phyloP scores from a whole-genome alignment of 2,888 invertebrate species.

The Eristalis intricaria region DNA sequence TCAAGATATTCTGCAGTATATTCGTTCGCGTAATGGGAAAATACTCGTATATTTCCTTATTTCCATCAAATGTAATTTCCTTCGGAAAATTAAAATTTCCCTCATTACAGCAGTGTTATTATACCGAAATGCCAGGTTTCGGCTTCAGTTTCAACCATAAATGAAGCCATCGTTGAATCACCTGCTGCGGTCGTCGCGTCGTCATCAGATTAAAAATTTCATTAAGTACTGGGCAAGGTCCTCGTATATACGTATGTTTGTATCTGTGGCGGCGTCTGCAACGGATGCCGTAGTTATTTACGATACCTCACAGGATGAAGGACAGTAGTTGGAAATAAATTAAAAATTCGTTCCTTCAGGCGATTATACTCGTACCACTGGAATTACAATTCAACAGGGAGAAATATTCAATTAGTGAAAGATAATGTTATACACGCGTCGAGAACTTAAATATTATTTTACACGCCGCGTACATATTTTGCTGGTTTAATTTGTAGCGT shows the following conservation, averaged over 20 bases:
- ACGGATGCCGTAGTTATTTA: slow-evolving; percentile 40
- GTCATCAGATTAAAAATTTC: slow-evolving; percentile 41
- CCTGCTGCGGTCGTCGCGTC: background rate
- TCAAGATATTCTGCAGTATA: no score
- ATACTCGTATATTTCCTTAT: background rate
- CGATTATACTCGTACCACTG: background rate
- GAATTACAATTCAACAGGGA: slow-evolving; percentile 15
- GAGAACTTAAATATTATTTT: slow-evolving; percentile 1
- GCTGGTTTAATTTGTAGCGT: background rate
- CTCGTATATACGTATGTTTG: background rate
- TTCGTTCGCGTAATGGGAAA: background rate
- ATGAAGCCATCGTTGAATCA: background rate
- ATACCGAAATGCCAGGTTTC: background rate
- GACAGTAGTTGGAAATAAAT: slow-evolving; percentile 32
- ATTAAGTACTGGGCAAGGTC: slow-evolving; percentile 28
- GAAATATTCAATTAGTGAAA: slow-evolving; percentile 39
- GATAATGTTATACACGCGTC: slow-evolving; percentile 16
- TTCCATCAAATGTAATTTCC: slow-evolving; percentile 50
- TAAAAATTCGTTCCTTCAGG: slow-evolving; percentile 12
- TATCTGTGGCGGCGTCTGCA: slow-evolving; percentile 15
- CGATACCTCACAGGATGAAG: background rate
- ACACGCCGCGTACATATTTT: background rate
- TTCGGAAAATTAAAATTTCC: slow-evolving; percentile 56
- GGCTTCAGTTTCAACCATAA: background rate
- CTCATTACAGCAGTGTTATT: slow-evolving; percentile 52